Base-by-base conservation (phyloP, 2,888 invertebrate species). In the Anagyrus pseudococci region DNA sequence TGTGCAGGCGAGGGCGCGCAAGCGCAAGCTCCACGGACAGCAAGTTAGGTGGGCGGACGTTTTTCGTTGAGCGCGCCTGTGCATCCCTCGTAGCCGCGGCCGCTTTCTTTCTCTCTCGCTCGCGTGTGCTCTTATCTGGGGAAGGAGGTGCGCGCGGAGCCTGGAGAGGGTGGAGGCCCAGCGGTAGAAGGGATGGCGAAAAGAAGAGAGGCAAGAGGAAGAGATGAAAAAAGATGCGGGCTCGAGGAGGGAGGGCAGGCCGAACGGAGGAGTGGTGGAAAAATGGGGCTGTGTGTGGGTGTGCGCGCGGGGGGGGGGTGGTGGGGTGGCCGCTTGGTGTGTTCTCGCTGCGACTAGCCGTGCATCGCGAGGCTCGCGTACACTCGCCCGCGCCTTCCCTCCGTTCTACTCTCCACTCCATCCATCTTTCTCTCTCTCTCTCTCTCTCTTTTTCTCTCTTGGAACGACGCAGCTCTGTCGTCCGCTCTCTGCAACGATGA, bases 401-500 rank as follows among this genome's bases (percentile, higher is more conserved):
- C 29, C 6, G 4, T 10, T 29, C 4, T 29, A 4, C 29, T 29
- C 10, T 29, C 10, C 29, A 29, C 29, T 10, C 29, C 29, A 41
- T 49, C 44, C 43, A 15, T 48, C 40, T 29, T 43, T 54, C 26
- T 37, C 57, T 48, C 58, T 54, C 56, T 41, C 56, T 58, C 60
- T 48, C 40, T 29, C 40, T 54, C 26, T 37, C 57, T 48, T 56
- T 54, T 54, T 41, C 56, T 58, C 60, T 48, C 69, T 67, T 10
- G 29, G 29, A 29, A 74, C 74, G 69, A 68, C 69, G 69, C 75
- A 73, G 72, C 75, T 73, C 75, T 76, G 75, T 75, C 75, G 73
- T 73, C 70, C 73, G 74, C 73, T 73, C n/a, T n/a, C 71, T 75
- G 77, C 77, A 77, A 76, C 77, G 77, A 78, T 78, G 78, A 78